phyloP scores from a whole-genome alignment of 2,888 invertebrate genomes.

The Gymnosoma rotundatum region DNA sequence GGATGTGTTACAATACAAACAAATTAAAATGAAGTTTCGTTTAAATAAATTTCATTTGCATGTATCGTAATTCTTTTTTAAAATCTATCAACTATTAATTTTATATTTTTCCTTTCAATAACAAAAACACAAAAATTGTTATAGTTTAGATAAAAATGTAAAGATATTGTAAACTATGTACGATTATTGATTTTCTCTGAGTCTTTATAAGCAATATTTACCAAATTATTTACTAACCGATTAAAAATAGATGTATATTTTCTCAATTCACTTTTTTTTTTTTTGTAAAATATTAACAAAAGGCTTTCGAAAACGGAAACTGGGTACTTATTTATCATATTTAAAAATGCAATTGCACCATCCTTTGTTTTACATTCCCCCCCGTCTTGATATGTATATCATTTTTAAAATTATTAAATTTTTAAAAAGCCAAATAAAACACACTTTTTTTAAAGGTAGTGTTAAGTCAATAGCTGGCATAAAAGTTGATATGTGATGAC shows the following conservation, averaged over 20 bases:
- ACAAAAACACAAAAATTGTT: background rate
- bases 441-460: too few species aligned
- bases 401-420: too few species aligned
- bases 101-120: background rate
- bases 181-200: constrained; percentile 11
- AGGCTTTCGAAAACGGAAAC: background rate
- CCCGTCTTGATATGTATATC: too few species aligned
- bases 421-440: too few species aligned
- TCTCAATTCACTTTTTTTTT: background rate
- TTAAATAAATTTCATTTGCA: constrained; percentile 20
- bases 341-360: too few species aligned
- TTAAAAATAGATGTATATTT: background rate
- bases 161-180: constrained; percentile 9
- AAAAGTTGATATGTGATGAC: too few species aligned
- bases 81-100: background rate
- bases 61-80: constrained; percentile 30
- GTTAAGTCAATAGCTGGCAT: too few species aligned
- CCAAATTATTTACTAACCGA: constrained; percentile 21
- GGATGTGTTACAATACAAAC: background rate
- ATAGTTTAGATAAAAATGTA: background rate
- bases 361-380: too few species aligned
- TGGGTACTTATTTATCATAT: background rate
- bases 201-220: background rate
- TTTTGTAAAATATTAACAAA: constrained; percentile 27
- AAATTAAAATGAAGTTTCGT: background rate